Base-by-base conservation (phyloP, 2,888 invertebrate species). In the Peribatodes rhomboidaria region DNA sequence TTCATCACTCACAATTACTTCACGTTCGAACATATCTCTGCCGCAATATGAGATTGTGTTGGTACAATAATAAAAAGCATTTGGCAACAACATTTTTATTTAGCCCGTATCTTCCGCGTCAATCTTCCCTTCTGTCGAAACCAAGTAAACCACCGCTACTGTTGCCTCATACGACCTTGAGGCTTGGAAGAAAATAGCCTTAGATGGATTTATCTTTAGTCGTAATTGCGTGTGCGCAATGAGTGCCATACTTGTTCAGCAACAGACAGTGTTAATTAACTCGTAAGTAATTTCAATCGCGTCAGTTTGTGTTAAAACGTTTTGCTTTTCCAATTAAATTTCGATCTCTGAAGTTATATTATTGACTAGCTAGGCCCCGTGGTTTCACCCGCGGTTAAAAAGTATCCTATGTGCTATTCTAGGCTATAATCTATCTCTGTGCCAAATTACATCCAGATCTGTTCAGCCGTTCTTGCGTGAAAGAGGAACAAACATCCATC, bases 151-250 rank as follows among this genome's bases (percentile, higher is more conserved):
- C 62, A 54, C 47, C 47, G 54, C 27, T 41, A 50, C 16, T 37
- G 39, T 65, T 66, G 62, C 70, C 47, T 55, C 65, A 68, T 41
- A 13, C 54, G 56, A 67, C 72, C 73, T 72, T 69, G 68, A 55
- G 41, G 44, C 31, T 62, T 13, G 22, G 35, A 65, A 65, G 67
- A 60, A 70, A 70, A 65, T 62, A 53, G 61, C 56, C 60, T 58
- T 61, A 58, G 68, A 65, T 53, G 54, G 65, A 65, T 66, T 69
- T 71, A 69, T 73, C 64, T 70, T 55, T 59, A 58, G 14, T 52
- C 44, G 64, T 68, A 65, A 68, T 67, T 69, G 56, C 65, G 60
- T 67, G 58, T 65, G 62, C 70, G 68, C 70, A 70, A 67, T 37
- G 59, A 68, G 65, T 63, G 65, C 67, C 59, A 52, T 63, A 67